Percentiles rank a stretch among this genome's conserved stretches.
Conservation (phyloP, 2,113 vertebrate species). For the Ammospiza nelsoni region DNA sequence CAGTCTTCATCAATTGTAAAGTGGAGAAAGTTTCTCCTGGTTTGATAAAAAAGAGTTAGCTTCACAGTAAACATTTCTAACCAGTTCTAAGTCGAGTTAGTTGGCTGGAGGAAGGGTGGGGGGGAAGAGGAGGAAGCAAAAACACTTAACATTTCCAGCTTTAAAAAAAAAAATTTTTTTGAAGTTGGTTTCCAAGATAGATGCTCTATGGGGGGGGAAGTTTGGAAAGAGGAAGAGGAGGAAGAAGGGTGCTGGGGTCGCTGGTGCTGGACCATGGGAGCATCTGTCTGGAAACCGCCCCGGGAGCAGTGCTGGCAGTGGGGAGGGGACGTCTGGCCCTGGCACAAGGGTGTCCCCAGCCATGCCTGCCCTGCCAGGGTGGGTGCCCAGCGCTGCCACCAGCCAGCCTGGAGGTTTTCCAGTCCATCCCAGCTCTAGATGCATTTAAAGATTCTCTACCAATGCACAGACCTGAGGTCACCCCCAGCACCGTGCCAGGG, state of each 20-base stretch:
- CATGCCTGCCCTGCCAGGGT: fast-evolving
- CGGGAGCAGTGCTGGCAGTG: fast-evolving
- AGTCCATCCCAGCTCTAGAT: fast-evolving
- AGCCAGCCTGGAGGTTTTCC: background rate
- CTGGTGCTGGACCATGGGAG: background rate
- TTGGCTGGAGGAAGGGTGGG: background rate
- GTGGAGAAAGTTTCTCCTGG: constrained; percentile 42
- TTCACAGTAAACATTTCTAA: constrained; percentile 76
- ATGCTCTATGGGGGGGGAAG: background rate
- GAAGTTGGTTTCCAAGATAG: constrained; percentile 46
- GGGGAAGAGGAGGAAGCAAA: background rate
- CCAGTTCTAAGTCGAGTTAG: constrained; percentile 57
- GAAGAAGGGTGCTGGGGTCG: background rate
- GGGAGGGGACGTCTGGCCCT: fast-evolving
- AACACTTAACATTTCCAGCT: constrained; percentile 41
- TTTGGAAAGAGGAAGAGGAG: background rate
- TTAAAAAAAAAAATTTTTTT: background rate
- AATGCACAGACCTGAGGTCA: background rate
- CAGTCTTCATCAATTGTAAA: constrained; percentile 60
- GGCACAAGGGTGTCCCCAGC: background rate
- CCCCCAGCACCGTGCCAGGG: fast-evolving
- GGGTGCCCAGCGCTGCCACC: background rate
- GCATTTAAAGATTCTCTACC: background rate
- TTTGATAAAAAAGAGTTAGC: constrained; percentile 45
- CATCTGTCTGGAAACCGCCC: constrained; percentile 23